Percentiles rank a stretch among this genome's conserved stretches.
These are phyloP conservation scores for Acanthosoma haemorrhoidale DNA, from an alignment of 2,888 invertebrate species.

Conservation along the genomic window DNA sequence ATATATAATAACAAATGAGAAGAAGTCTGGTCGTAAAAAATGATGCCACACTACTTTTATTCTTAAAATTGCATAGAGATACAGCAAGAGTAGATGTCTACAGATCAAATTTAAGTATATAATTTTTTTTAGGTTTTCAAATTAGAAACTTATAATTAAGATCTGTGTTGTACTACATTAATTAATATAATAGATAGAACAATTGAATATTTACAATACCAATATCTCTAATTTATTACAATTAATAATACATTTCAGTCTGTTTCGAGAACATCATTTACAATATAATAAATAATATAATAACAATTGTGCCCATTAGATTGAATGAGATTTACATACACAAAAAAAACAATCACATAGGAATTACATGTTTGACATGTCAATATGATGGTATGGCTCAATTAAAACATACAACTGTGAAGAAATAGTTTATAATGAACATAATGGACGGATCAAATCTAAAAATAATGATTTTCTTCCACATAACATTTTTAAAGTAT, in stretches of 20 bases:
- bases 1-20: neutral
- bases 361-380: neutral
- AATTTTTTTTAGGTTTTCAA: no score
- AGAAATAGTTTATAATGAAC: neutral
- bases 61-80: no score
- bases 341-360: neutral
- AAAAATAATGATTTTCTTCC: neutral
- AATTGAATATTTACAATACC: neutral
- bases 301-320: neutral
- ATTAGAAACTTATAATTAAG: no score
- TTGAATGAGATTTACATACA: neutral
- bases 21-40: neutral
- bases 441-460: neutral
- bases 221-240: neutral
- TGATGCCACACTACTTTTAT: neutral
- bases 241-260: conserved; percentile 1
- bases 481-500: neutral
- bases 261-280: neutral
- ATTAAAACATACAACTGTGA: neutral
- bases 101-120: no score
- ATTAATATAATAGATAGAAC: no score
- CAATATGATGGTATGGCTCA: neutral
- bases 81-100: no score
- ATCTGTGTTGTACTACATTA: no score
- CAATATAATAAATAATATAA: neutral